Base-by-base conservation (phyloP, 2,888 invertebrate genomes). In the Spilarctia lutea region DNA sequence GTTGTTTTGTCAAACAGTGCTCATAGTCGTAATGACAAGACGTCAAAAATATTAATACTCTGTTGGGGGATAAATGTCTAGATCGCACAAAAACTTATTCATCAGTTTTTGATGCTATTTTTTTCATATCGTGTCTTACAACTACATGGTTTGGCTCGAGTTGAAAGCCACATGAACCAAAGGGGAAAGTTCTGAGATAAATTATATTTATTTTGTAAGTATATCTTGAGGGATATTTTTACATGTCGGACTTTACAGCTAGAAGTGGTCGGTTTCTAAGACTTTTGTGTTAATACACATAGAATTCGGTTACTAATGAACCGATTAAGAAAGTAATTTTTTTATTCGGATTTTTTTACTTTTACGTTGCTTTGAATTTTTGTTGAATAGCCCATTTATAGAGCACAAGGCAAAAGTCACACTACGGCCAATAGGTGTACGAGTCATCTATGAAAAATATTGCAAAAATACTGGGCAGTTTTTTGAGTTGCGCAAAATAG, bases 61-160 rank as follows among this genome's bases (percentile, higher is more conserved):
- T 24, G 48, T 16, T 33, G 33, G 48, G 68, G 68, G 68, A 48
- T 33, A 11, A 63, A 68, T 30, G 68, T 48, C 68, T 68, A 48
- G 68, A 24, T 13, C 33, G 18, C 68, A 48, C 33, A 48, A 68
- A 10, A 68, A 16, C 68, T 68, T 33, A 68, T 68, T 68, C 68
- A 20, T 68, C 68, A 68, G 13, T 30, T 20, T 30, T 48, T 48
- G 24, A 24, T 8, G 11, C 13, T 18, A 30, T 4, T 30, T 52
- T 60, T 27, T 60, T 60, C 1, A 27, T 3, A 30, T 1, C 27
- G 8, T n/a, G n/a, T 45, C 45, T 1, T 30, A 45, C 16, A 27
- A 20, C 30, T 45, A 20, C 10, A 45, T 39, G 42, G 24, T 30
- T 68, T 30, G 18, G 30, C 20, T 18, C n/a, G 16, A 27, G 60